These are phyloP conservation scores for Hoplostethus mediterraneus DNA, from an alignment of 2,797 vertebrate genomes.

Conservation along the genomic window DNA sequence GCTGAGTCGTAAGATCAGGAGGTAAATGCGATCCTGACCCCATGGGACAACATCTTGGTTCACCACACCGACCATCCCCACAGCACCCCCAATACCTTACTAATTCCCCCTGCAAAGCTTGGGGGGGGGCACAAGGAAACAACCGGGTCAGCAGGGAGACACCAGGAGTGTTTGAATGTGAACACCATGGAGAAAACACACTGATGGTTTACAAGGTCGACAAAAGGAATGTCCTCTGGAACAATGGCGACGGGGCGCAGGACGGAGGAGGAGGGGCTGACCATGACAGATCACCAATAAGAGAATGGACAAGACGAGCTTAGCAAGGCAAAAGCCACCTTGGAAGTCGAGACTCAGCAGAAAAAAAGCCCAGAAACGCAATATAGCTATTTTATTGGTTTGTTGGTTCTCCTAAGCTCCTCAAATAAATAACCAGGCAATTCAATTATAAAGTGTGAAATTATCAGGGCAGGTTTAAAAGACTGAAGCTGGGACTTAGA, in stretches of 20 bases:
- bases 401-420: slow-evolving; percentile 78
- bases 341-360: slow-evolving; percentile 87
- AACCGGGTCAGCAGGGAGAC: slow-evolving; percentile 77
- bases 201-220: slow-evolving; percentile 88
- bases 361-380: slow-evolving; percentile 81
- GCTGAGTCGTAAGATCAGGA: slow-evolving; percentile 69
- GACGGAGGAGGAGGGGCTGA: slow-evolving; percentile 81
- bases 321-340: slow-evolving; percentile 86
- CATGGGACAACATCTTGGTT: slow-evolving; percentile 74
- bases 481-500: slow-evolving; percentile 13
- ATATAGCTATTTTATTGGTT: slow-evolving; percentile 83
- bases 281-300: slow-evolving; percentile 90
- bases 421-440: slow-evolving; percentile 83
- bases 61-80: slow-evolving; percentile 54
- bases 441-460: slow-evolving; percentile 83
- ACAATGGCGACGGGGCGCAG: slow-evolving; percentile 75
- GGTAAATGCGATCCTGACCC: slow-evolving; percentile 66
- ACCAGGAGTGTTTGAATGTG: slow-evolving; percentile 74
- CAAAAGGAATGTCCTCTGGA: slow-evolving; percentile 86
- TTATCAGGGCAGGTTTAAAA: slow-evolving; percentile 68
- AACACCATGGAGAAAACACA: slow-evolving; percentile 75
- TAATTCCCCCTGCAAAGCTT: slow-evolving; percentile 69
- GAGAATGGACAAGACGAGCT: slow-evolving; percentile 88
- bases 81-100: slow-evolving; percentile 68
- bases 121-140: slow-evolving; percentile 73